Percentiles rank a stretch among this genome's conserved stretches.
Evolutionary conservation across 1,140 invertebrate genomes (phyloP).

Genomic region (Microplitis mediator): DNA sequence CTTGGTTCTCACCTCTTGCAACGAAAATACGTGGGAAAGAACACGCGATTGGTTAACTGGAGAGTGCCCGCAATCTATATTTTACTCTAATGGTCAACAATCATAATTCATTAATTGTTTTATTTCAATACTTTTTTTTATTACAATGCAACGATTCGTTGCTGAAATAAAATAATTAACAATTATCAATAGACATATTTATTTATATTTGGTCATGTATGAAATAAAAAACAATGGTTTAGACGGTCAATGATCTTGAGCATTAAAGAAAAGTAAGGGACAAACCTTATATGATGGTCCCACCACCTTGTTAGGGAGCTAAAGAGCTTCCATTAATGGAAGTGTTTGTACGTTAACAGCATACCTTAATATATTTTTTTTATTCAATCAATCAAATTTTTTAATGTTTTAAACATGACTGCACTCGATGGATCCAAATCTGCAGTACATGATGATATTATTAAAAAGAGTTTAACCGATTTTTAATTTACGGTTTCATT

Average conservation of each 20-base stretch:
- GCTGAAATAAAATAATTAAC: too few relatives aligned
- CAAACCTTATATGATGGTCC: slow-evolving; percentile 30
- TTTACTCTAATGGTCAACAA: not conserved
- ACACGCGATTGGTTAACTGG: not conserved
- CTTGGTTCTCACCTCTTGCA: not conserved
- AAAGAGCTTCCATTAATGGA: slow-evolving; percentile 41
- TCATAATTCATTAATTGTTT: not conserved
- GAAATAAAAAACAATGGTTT: not conserved
- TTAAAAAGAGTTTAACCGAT: too few relatives aligned
- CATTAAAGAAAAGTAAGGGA: slow-evolving; percentile 1
- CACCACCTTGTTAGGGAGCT: slow-evolving; percentile 44
- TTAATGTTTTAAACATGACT: too few relatives aligned
- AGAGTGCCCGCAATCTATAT: not conserved
- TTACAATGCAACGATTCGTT: not conserved
- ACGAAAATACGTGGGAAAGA: slow-evolving; percentile 36
- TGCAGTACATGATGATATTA: too few relatives aligned
- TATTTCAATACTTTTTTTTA: not conserved
- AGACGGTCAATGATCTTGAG: slow-evolving; percentile 46
- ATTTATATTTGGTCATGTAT: not conserved
- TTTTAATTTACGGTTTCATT: too few relatives aligned
- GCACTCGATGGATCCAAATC: too few relatives aligned
- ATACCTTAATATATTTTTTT: too few relatives aligned
- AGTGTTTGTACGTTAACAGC: too few relatives aligned
- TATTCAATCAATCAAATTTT: too few relatives aligned
- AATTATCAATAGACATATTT: not conserved